Evolutionary conservation across 2,113 vertebrate genomes (phyloP).

Genomic region (Mesembrinibis cayennensis): DNA sequence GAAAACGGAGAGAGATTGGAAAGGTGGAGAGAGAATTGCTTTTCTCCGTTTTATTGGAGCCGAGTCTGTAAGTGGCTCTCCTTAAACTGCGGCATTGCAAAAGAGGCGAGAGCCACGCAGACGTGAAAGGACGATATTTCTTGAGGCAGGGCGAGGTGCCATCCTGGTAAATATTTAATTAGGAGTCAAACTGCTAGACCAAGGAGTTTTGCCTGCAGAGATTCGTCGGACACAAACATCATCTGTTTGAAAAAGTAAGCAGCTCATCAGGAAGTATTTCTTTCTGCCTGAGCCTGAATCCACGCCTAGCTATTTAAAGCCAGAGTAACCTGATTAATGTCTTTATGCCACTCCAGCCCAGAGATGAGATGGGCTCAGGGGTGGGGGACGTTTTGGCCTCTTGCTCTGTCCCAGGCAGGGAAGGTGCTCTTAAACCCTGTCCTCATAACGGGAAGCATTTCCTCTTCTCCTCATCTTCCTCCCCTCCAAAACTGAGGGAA

Average conservation of each 20-base stretch:
- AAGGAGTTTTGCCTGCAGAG: background rate
- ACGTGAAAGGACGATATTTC: constrained; percentile 39
- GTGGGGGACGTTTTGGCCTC: background rate
- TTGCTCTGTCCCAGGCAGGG: background rate
- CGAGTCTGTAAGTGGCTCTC: constrained; percentile 16
- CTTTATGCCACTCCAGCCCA: background rate
- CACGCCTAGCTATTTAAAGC: background rate
- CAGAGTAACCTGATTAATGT: background rate
- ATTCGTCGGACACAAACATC: background rate
- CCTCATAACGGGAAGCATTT: background rate
- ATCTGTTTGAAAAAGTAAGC: background rate
- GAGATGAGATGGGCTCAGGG: background rate
- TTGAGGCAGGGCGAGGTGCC: background rate
- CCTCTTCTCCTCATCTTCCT: background rate
- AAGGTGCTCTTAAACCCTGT: background rate
- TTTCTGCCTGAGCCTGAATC: background rate
- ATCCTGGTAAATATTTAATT: constrained; percentile 38
- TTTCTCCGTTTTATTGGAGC: background rate
- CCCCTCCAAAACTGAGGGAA: background rate
- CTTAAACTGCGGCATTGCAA: background rate
- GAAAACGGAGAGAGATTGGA: background rate
- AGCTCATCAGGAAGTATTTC: background rate
- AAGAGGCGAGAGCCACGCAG: background rate
- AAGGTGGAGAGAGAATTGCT: background rate
- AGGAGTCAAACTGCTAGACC: constrained; percentile 23